A percentile compares a stretch with the other conserved stretches of the same genome.
These are phyloP conservation scores for Pinna nobilis DNA, from an alignment of 1,140 invertebrate genomes.

Conservation along the genomic window DNA sequence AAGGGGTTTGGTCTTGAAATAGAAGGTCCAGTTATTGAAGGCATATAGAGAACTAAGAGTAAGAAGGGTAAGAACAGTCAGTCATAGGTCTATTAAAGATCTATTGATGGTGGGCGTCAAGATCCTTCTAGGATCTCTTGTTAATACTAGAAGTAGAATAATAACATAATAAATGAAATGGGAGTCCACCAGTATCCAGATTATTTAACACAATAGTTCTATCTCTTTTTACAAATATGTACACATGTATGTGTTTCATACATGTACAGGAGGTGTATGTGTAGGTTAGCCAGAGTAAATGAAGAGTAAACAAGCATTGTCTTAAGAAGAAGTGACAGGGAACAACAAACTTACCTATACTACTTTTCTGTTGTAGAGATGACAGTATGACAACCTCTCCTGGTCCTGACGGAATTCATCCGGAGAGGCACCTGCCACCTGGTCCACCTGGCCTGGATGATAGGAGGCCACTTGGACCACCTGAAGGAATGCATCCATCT, in stretches of 20 bases:
- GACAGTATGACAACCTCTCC: conserved; percentile 49
- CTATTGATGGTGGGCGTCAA: no score
- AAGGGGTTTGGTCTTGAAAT: no score
- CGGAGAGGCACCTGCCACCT: conserved; percentile 37
- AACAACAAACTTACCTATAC: background rate
- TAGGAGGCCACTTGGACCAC: conserved; percentile 34
- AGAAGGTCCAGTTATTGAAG: no score
- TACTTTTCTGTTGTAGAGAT: conserved; percentile 40
- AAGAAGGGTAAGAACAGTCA: no score
- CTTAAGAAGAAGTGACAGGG: background rate
- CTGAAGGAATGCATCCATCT: conserved; percentile 39
- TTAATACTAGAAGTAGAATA: background rate
- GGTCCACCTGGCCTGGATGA: conserved; percentile 28
- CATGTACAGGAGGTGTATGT: background rate
- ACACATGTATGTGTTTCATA: no score
- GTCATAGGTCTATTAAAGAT: no score
- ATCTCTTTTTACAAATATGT: no score
- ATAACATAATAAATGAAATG: background rate
- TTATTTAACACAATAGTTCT: no score
- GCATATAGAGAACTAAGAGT: no score
- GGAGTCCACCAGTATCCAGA: background rate
- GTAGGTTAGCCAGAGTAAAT: background rate
- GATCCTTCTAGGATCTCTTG: no score
- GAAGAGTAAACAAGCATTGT: background rate
- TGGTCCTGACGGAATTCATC: conserved; percentile 29